Evolutionary conservation across 2,113 vertebrate species (phyloP), one percentile per base, ranked within the genome.

Genomic region (Danionella cerebrum): DNA sequence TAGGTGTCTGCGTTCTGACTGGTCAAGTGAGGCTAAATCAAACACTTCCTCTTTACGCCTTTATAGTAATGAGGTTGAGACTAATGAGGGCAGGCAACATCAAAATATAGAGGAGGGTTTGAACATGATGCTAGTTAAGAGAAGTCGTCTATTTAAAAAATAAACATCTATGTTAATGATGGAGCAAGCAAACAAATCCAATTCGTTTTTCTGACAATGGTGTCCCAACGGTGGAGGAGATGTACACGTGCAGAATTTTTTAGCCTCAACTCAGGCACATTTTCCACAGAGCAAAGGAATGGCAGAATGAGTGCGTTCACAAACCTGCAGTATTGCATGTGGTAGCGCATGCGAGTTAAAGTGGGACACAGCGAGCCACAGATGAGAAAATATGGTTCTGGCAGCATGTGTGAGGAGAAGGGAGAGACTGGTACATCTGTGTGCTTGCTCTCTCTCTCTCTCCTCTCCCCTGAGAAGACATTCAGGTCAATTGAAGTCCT

Each of bases 391-490:
- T 55, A 64, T 36, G 29, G 39, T 13, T 11, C 22, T 64, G 35
- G 44, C 2, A 14, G 27, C 38, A 47, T 19, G 12, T 52, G 48
- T 65, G 45, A 67, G 57, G 44, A 19, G 41, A 60, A 19, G 39
- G 39, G 11, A 60, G 39, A n/a, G 39, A 60, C 57, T 60, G 57
- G 60, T 51, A 3, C 31, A 47, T 57, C 22, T 47, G 41, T 14
- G 48, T 67, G 42, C 45, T 41, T 65, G 38, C 47, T 51, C 6
- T 2, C 35, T 39, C 58, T 51, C 9, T 6, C 35, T 39, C 62
- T 25, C 51, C 41, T 65, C 60, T 80, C 71, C 67, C 73, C 42
- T 55, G 62, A 80, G 74, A 69, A 71, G 64, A 42, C 41, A 57
- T 77, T 62, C 57, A 68, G 65, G 65, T 39, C 57, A 41, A 24